Evolutionary conservation across 2,113 vertebrate genomes (phyloP).

Genomic region (Albula glossodonta): DNA sequence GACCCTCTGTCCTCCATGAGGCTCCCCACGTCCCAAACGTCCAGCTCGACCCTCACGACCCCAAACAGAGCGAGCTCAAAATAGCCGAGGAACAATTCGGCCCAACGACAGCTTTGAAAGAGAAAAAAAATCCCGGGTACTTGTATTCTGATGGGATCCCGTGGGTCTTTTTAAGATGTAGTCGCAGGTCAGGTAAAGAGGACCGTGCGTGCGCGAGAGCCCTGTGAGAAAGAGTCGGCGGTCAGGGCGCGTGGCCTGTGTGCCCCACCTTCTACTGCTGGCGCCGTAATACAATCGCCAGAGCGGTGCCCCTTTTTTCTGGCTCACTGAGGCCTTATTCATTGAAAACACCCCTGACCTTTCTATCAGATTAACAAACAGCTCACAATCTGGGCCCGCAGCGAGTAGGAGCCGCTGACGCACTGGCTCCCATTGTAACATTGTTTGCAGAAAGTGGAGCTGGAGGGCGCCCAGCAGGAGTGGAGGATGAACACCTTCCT

Average conservation of each 20-base stretch:
- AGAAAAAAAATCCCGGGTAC: neutral
- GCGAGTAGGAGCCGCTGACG: conserved; percentile 23
- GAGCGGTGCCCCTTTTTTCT: neutral
- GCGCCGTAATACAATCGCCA: neutral
- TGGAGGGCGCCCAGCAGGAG: conserved; percentile 12
- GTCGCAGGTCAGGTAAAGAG: neutral
- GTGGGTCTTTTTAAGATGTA: neutral
- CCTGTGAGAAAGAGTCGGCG: neutral
- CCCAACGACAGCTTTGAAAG: neutral
- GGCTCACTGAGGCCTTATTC: neutral
- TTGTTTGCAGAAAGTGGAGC: conserved; percentile 38
- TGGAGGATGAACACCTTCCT: conserved; percentile 36
- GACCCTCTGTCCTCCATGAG: conserved; percentile 13
- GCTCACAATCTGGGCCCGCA: conserved; percentile 15
- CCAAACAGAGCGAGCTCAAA: neutral
- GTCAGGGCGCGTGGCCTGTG: neutral
- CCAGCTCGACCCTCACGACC: conserved; percentile 16
- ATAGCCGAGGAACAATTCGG: conserved; percentile 3
- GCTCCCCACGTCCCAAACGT: conserved; percentile 19
- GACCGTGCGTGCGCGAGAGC: neutral
- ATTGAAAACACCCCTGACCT: conserved; percentile 20
- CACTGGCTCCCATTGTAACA: conserved; percentile 41
- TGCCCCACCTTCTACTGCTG: neutral
- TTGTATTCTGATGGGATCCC: neutral
- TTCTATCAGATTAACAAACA: conserved; percentile 15